These are phyloP conservation scores for Sula dactylatra DNA, from an alignment of 2,113 vertebrate species.

Conservation along the genomic window DNA sequence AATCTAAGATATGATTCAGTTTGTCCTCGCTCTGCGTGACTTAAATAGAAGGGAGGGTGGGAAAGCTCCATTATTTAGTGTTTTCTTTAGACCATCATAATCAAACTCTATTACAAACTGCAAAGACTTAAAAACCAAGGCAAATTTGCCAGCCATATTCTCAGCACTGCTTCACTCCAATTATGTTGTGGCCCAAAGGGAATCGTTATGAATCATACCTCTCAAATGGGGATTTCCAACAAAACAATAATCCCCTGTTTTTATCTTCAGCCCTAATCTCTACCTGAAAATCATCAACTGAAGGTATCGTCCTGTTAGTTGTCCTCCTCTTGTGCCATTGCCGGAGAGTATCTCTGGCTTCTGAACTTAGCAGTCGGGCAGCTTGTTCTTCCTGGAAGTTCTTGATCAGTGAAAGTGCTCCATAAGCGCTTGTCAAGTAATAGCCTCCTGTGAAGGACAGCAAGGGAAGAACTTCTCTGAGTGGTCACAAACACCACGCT, in stretches of 20 bases:
- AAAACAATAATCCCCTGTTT: neutral
- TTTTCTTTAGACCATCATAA: neutral
- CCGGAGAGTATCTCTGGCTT: slow-evolving; percentile 89
- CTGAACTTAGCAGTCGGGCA: slow-evolving; percentile 87
- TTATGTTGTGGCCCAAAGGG: neutral
- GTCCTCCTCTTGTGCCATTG: slow-evolving; percentile 96
- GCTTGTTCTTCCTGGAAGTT: slow-evolving; percentile 98
- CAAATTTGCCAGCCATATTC: neutral
- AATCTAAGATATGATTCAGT: neutral
- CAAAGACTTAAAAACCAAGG: neutral
- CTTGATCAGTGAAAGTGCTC: slow-evolving; percentile 93
- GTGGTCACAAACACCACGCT: neutral
- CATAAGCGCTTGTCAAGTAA: slow-evolving; percentile 94
- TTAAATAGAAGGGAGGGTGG: neutral
- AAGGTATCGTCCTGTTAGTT: slow-evolving; percentile 81
- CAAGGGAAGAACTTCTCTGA: neutral
- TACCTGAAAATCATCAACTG: slow-evolving; percentile 97
- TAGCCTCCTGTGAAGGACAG: slow-evolving; percentile 84
- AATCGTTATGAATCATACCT: neutral
- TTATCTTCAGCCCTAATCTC: neutral
- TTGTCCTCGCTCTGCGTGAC: neutral
- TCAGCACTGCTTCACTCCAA: neutral
- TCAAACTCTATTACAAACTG: neutral
- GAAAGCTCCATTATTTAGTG: neutral
- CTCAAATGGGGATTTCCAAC: neutral